Evolutionary conservation across 2,888 invertebrate genomes (phyloP).

Genomic region (Unio pictorum): DNA sequence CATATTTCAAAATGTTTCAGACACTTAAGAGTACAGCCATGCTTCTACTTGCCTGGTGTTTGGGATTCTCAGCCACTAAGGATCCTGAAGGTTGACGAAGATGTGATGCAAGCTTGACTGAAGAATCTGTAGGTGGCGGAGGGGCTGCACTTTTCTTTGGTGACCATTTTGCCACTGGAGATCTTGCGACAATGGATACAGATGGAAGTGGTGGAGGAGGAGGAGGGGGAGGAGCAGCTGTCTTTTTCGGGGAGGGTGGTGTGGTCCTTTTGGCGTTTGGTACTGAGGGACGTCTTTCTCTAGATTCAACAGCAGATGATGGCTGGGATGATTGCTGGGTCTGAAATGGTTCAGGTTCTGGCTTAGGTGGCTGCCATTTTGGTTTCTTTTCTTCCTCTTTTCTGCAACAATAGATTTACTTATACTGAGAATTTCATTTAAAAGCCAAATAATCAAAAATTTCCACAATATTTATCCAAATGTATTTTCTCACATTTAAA

Average conservation of each 20-base stretch:
- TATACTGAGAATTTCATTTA: too few species aligned
- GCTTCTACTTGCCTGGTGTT: too few species aligned
- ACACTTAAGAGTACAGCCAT: too few species aligned
- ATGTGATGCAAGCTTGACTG: constrained; percentile 16
- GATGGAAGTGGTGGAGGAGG: constrained; percentile 21
- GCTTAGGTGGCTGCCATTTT: constrained; percentile 61
- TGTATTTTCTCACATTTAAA: too few species aligned
- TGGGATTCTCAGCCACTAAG: too few species aligned
- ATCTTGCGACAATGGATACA: constrained; percentile 24
- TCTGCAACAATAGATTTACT: constrained; percentile 21
- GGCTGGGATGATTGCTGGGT: constrained; percentile 2
- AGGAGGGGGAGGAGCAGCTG: constrained; percentile 32
- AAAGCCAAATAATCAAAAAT: too few species aligned
- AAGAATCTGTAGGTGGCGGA: constrained; percentile 18
- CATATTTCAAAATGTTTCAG: too few species aligned
- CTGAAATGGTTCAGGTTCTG: constrained; percentile 16
- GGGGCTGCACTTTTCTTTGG: constrained; percentile 26
- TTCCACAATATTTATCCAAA: too few species aligned
- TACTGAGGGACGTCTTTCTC: constrained; percentile 35
- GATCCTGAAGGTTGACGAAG: constrained; percentile 16
- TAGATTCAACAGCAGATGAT: constrained; percentile 20
- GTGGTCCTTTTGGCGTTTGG: constrained; percentile 25
- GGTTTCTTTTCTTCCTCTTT: constrained; percentile 62
- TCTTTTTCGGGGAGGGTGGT: constrained; percentile 22
- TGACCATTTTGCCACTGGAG: constrained; percentile 16